Conservation (phyloP, 2,797 vertebrate species). For the Ataeniobius toweri region DNA sequence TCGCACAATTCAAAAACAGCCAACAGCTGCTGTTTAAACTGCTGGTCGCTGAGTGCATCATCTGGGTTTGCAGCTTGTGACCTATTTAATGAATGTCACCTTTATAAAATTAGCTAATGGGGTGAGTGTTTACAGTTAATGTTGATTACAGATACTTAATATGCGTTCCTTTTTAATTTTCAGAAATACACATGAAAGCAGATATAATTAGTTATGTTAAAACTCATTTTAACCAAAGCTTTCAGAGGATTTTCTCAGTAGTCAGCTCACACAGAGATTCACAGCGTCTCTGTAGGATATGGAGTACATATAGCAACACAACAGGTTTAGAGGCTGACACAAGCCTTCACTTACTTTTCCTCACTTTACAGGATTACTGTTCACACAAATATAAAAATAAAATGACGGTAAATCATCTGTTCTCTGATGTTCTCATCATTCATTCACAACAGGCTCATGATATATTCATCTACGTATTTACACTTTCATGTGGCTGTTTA, state of each 20-base stretch:
- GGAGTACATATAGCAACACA: background rate
- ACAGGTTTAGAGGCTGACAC: background rate
- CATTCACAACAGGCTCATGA: conserved; percentile 49
- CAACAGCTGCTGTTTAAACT: too few species aligned
- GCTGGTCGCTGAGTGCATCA: too few species aligned
- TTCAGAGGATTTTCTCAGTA: background rate
- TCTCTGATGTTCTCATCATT: conserved; percentile 34
- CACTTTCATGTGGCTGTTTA: conserved; percentile 17
- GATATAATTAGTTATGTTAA: background rate
- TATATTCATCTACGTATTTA: conserved; percentile 31
- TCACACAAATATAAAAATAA: conserved; percentile 23
- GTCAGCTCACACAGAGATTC: background rate
- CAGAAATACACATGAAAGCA: background rate
- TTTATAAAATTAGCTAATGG: background rate
- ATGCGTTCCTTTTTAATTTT: background rate
- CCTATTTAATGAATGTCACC: background rate
- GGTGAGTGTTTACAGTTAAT: background rate
- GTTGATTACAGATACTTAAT: background rate
- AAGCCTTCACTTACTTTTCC: background rate
- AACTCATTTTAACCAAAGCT: background rate
- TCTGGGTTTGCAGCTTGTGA: too few species aligned
- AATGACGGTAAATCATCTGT: conserved; percentile 10
- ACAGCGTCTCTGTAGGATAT: background rate
- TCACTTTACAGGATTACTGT: background rate
- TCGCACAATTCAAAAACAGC: too few species aligned